Percentiles rank a stretch among this genome's conserved stretches.
These are phyloP conservation scores for Patagioenas fasciata DNA, from an alignment of 2,113 vertebrate genomes.

Conservation along the genomic window DNA sequence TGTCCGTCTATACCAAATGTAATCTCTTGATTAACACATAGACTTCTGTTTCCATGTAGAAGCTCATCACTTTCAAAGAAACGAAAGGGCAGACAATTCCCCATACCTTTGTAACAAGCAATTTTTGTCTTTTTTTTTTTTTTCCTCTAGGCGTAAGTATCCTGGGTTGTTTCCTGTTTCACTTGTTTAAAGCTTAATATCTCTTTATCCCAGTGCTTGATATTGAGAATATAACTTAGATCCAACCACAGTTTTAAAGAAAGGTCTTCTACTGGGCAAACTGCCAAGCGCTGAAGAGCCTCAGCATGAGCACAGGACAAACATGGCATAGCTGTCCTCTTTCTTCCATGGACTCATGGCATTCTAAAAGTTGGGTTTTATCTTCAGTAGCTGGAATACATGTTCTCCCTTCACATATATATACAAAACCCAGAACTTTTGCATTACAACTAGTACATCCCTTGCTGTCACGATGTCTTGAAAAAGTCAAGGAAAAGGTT, in stretches of 20 bases:
- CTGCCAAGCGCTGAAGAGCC: not conserved
- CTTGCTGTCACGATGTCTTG: not conserved
- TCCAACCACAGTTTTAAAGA: not conserved
- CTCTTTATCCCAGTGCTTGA: not conserved
- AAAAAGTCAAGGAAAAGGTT: not conserved
- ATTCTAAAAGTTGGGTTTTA: not conserved
- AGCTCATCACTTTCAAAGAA: not conserved
- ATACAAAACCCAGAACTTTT: not conserved
- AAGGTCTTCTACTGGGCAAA: not conserved
- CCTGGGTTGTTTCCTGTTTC: not conserved
- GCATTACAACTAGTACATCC: not conserved
- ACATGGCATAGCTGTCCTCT: not conserved
- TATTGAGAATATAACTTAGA: not conserved
- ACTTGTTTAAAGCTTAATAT: not conserved
- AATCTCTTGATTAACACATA: not conserved
- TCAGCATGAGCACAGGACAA: not conserved
- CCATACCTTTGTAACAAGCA: not conserved
- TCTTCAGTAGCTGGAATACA: not conserved
- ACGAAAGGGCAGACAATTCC: not conserved
- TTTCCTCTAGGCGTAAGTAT: not conserved
- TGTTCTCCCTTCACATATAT: not conserved
- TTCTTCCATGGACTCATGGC: too few relatives aligned
- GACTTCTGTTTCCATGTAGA: not conserved
- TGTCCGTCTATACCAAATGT: not conserved
- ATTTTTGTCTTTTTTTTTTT: not conserved